Percentiles rank a stretch among this genome's conserved stretches.
Conservation (phyloP, 2,797 vertebrate species). For the Lycodopsis pacificus region DNA sequence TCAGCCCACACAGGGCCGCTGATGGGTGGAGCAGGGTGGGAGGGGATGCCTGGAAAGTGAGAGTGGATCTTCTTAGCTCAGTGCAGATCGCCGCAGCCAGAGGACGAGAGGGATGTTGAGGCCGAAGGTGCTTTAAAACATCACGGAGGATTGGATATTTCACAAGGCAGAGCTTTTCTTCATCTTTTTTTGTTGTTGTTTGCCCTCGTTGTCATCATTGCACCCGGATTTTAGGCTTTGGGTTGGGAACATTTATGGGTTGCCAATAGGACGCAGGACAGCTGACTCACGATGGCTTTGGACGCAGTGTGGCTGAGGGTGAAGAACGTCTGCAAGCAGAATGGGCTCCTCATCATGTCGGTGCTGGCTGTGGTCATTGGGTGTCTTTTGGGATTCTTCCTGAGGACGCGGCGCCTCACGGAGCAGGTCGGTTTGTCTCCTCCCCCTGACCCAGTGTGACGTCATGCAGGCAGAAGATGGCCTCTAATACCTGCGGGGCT, state of each 20-base stretch:
- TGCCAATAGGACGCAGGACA: slow-evolving; percentile 75
- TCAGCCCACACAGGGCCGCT: slow-evolving; percentile 42
- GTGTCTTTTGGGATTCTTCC: slow-evolving; percentile 95
- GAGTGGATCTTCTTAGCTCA: slow-evolving; percentile 71
- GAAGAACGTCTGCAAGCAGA: slow-evolving; percentile 93
- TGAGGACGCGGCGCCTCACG: slow-evolving; percentile 92
- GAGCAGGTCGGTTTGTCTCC: slow-evolving; percentile 89
- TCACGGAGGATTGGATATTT: slow-evolving; percentile 43
- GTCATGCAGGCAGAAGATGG: slow-evolving; percentile 9
- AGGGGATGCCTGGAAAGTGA: slow-evolving; percentile 70
- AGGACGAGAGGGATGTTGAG: slow-evolving; percentile 61
- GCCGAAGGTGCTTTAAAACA: slow-evolving; percentile 51
- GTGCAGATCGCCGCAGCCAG: slow-evolving; percentile 52
- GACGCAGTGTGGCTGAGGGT: slow-evolving; percentile 89
- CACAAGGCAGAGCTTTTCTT: slow-evolving; percentile 22
- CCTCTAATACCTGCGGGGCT: not conserved
- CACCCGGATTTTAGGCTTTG: slow-evolving; percentile 59
- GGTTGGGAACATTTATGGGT: slow-evolving; percentile 78
- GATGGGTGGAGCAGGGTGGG: slow-evolving; percentile 71
- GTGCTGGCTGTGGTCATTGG: slow-evolving; percentile 95
- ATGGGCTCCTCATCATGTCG: slow-evolving; percentile 95
- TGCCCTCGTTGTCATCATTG: slow-evolving; percentile 10
- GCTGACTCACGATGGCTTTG: slow-evolving; percentile 86
- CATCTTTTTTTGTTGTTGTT: not conserved
- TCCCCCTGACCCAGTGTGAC: slow-evolving; percentile 28